Percentiles rank a stretch among this genome's conserved stretches.
Conservation (phyloP, 2,888 invertebrate species). For the Macrosiphum euphorbiae region DNA sequence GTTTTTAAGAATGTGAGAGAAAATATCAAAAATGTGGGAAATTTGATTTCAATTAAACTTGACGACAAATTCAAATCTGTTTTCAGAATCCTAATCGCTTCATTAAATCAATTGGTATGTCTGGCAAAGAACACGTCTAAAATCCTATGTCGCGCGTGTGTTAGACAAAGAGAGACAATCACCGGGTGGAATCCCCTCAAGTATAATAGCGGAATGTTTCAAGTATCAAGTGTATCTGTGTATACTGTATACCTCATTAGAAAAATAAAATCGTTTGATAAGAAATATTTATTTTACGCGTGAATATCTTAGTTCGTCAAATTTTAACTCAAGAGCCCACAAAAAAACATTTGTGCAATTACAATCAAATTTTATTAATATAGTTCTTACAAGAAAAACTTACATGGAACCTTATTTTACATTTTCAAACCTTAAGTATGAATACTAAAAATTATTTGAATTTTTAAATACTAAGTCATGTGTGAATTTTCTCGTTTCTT, state of each 20-base stretch:
- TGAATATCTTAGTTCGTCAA: not conserved
- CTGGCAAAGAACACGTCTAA: too few species aligned
- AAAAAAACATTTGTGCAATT: not conserved
- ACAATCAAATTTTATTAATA: not conserved
- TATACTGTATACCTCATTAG: too few species aligned
- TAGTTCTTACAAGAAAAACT: not conserved
- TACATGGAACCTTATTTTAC: not conserved
- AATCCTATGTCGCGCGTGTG: too few species aligned
- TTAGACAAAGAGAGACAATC: too few species aligned
- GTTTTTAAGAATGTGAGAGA: too few species aligned
- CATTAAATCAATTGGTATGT: too few species aligned
- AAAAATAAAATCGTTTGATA: not conserved
- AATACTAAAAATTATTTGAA: not conserved
- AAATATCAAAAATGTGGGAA: too few species aligned
- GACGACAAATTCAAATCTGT: too few species aligned
- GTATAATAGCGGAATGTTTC: not conserved
- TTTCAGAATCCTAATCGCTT: too few species aligned
- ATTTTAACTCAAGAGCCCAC: not conserved
- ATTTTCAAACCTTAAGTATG: not conserved
- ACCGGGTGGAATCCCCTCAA: not conserved
- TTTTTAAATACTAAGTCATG: too few species aligned
- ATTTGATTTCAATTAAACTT: too few species aligned
- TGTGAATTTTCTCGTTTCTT: too few species aligned
- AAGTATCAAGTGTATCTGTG: not conserved
- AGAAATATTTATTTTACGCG: not conserved